Conservation (phyloP, 2,797 vertebrate species). For the Nasua narica region DNA sequence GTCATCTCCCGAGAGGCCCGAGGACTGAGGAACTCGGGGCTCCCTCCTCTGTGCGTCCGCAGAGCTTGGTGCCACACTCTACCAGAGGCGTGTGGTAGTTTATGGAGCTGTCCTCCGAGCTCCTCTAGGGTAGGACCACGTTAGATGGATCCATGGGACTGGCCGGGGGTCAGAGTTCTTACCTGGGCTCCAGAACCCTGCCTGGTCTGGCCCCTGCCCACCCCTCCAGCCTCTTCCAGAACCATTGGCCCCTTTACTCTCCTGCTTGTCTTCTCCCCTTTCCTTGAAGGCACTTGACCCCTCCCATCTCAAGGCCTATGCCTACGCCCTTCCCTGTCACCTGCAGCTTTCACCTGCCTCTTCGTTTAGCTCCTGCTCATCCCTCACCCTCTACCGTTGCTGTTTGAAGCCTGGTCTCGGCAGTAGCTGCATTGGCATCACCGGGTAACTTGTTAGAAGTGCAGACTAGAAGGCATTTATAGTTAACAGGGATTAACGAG, state of each 20-base stretch:
- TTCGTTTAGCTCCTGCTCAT: not conserved
- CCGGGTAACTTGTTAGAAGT: not conserved
- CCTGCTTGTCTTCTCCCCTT: not conserved
- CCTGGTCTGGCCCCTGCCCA: not conserved
- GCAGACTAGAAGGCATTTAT: not conserved
- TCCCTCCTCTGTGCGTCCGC: not conserved
- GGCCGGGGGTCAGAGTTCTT: not conserved
- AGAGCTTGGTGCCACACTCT: not conserved
- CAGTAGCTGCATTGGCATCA: not conserved
- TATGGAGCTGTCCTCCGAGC: not conserved
- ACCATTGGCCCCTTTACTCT: not conserved
- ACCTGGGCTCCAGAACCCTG: not conserved
- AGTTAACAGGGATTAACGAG: not conserved
- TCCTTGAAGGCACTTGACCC: not conserved
- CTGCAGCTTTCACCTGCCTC: not conserved
- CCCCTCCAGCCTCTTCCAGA: not conserved
- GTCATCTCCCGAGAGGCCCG: not conserved
- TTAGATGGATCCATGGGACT: not conserved
- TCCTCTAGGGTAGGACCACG: not conserved
- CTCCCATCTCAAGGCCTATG: not conserved
- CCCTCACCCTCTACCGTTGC: not conserved
- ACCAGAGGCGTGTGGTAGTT: too few species aligned
- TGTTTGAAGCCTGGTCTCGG: not conserved
- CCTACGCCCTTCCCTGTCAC: too few species aligned
- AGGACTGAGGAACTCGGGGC: not conserved